Conservation (phyloP, 2,888 invertebrate species). For the Belgica antarctica region DNA sequence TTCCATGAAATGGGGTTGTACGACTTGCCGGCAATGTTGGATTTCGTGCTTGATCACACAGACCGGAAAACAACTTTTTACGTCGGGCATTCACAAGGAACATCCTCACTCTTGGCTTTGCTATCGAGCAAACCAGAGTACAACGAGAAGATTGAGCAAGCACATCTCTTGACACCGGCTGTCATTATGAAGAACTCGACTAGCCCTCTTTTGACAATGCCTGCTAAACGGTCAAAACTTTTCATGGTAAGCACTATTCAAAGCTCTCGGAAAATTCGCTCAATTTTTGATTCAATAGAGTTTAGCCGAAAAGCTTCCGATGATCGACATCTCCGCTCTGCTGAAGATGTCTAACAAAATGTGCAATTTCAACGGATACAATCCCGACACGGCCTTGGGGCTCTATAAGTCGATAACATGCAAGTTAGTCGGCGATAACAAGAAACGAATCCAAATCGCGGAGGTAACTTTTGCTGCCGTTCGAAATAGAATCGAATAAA, state of each 20-base stretch:
- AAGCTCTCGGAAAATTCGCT: neutral
- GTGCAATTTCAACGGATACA: neutral
- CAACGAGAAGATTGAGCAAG: constrained; percentile 21
- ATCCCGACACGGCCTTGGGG: neutral
- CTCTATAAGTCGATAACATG: neutral
- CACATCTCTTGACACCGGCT: constrained; percentile 7
- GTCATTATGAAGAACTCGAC: neutral
- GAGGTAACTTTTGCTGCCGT: neutral
- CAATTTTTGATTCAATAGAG: neutral
- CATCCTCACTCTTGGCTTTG: neutral
- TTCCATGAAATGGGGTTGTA: constrained; percentile 27
- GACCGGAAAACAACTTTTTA: neutral
- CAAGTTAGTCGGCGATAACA: neutral
- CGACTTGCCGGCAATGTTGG: constrained; percentile 18
- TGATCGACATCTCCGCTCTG: neutral
- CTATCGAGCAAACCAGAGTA: constrained; percentile 13
- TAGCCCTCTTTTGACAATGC: neutral
- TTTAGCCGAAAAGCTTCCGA: neutral
- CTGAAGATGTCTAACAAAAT: neutral
- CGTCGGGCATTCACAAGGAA: constrained; percentile 16
- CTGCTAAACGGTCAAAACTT: neutral
- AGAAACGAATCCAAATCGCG: neutral
- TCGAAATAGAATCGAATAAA: neutral
- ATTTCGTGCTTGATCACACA: neutral
- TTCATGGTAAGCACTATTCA: neutral